A percentile compares a stretch with the other conserved stretches of the same genome.
Conservation (phyloP, 2,797 vertebrate species). For the Denticeps clupeoides region DNA sequence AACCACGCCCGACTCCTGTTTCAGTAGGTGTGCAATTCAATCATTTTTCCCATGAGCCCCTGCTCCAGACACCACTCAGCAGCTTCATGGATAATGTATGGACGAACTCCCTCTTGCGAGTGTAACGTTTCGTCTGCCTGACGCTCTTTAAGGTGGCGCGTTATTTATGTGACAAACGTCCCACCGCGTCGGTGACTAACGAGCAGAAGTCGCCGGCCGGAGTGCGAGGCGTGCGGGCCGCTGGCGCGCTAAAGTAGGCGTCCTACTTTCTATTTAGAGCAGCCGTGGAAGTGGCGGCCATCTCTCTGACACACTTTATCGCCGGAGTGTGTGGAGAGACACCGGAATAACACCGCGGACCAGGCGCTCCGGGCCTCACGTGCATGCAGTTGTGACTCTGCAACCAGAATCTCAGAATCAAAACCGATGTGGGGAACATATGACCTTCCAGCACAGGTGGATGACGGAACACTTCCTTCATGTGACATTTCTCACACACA, state of each 20-base stretch:
- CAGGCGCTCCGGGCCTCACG: not conserved
- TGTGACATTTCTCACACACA: too few relatives aligned
- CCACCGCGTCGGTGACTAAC: not conserved
- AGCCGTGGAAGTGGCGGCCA: constrained; percentile 3
- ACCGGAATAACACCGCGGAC: not conserved
- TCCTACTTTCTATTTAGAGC: constrained; percentile 8
- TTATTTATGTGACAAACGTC: not conserved
- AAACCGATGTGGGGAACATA: too few relatives aligned
- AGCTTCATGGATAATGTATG: constrained; percentile 29
- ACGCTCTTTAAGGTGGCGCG: constrained; percentile 25
- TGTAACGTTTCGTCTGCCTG: constrained; percentile 26
- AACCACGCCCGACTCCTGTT: constrained; percentile 22
- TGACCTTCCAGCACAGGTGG: too few relatives aligned
- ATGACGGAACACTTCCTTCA: too few relatives aligned
- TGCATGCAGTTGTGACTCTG: too few relatives aligned
- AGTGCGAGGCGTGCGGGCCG: not conserved
- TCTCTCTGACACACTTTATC: not conserved
- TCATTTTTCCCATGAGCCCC: constrained; percentile 31
- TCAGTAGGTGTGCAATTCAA: constrained; percentile 25
- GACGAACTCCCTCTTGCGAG: constrained; percentile 20
- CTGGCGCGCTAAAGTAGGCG: constrained; percentile 5
- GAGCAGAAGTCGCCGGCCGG: too few relatives aligned
- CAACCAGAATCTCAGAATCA: too few relatives aligned
- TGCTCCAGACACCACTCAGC: constrained; percentile 26
- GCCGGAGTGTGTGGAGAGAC: not conserved